Base-by-base conservation (phyloP, 2,113 vertebrate genomes). In the Balaenoptera acutorostrata region DNA sequence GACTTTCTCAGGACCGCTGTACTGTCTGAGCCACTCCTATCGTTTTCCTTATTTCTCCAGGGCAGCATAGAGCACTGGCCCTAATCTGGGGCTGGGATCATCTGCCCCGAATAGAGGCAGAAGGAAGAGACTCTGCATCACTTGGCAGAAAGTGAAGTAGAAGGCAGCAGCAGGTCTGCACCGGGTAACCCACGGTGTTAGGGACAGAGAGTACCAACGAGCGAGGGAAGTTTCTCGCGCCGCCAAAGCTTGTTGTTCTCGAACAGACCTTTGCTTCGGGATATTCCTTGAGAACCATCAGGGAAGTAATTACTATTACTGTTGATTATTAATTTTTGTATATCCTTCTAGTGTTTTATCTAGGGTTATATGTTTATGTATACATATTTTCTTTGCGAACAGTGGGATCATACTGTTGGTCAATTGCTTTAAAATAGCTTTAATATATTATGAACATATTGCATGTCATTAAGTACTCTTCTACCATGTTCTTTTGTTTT, bases 181-280 rank as follows among this genome's bases (percentile, higher is more conserved):
- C 10, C n/a, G 39, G 89, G 63, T n/a, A 33, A 83, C 39, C 57
- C 27, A 4, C 59, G 21, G 82, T 31, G 21, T 75, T 21, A 77
- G 95, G 57, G 87, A 84, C 46, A 66, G 21, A 63, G 33, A 93
- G 84, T 31, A 36, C 57, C 39, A 71, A 46, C 31, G 21, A 44
- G 33, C 12, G 36, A 85, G 55, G n/a, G n/a, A n/a, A n/a, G n/a
- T n/a, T 99, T 99, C 98, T 99, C 99, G 63, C 99, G 98, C 97
- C 99, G 99, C 97, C 99, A 98, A 77, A 99, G 99, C 98, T 99
- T 99, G 98, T 99, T 99, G 98, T 99, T 99, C 98, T 99, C 99
- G 75, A 99, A 99, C 92, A 99, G 98, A 10, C 99, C 99, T 98
- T 99, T 99, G 0, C 99, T 99, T 74, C 99, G 99, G 39, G 99